These are phyloP conservation scores for Unio delphinus DNA, from an alignment of 2,888 invertebrate species.

Conservation along the genomic window DNA sequence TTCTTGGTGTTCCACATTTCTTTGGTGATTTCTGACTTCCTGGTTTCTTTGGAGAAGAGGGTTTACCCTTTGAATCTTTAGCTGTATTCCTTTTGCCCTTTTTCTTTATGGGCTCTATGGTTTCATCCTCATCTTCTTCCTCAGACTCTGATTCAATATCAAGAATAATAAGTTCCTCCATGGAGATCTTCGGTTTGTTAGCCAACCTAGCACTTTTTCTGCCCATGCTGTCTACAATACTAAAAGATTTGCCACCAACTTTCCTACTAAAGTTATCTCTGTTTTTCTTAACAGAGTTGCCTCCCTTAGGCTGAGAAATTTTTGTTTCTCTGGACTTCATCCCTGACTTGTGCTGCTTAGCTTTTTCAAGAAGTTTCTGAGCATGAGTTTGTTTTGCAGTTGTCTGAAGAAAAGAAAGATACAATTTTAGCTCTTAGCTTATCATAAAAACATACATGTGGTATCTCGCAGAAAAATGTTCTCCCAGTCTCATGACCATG, in stretches of 20 bases:
- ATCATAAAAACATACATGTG: too few relatives aligned
- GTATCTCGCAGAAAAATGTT: too few relatives aligned
- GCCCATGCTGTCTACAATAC: not conserved
- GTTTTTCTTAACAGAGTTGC: constrained; percentile 11
- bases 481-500: too few relatives aligned
- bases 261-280: constrained; percentile 8
- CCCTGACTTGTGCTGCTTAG: constrained; percentile 34
- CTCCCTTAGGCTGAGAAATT: constrained; percentile 1
- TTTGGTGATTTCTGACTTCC: too few relatives aligned
- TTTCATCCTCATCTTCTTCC: constrained; percentile 6
- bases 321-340: constrained; percentile 8
- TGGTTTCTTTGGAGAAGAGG: too few relatives aligned
- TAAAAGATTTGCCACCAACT: not conserved
- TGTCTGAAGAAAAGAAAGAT: constrained; percentile 5
- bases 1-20: too few relatives aligned
- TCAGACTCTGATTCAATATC: constrained; percentile 16
- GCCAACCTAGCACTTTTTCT: constrained; percentile 11
- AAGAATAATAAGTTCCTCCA: constrained; percentile 17
- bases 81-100: constrained; percentile 15
- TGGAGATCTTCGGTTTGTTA: constrained; percentile 9
- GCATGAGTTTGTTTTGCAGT: constrained; percentile 32
- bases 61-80: constrained; percentile 4
- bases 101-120: constrained; percentile 17
- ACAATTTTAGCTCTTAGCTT: too few relatives aligned
- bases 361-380: constrained; percentile 42